These are phyloP conservation scores for Protaetia brevitarsis DNA, from an alignment of 1,140 invertebrate species.

Conservation along the genomic window DNA sequence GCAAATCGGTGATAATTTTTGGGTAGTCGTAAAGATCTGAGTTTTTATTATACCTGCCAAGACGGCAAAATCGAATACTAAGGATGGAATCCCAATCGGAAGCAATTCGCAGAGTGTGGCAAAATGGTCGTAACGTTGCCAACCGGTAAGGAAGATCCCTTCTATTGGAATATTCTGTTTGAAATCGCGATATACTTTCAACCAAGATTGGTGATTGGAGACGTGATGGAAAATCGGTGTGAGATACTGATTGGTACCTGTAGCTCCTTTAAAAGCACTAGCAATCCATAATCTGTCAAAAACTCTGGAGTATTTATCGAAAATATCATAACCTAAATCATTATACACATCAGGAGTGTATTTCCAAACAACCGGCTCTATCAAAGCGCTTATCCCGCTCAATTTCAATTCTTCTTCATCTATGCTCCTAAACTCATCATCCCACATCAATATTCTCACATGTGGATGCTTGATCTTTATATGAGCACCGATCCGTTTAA, in stretches of 20 bases:
- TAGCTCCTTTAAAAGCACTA: conserved; percentile 82
- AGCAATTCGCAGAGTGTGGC: conserved; percentile 85
- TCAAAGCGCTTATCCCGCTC: conserved; percentile 63
- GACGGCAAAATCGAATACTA: conserved; percentile 59
- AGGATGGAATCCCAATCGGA: conserved; percentile 71
- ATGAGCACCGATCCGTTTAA: conserved; percentile 57
- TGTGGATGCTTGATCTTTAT: conserved; percentile 60
- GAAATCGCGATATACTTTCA: conserved; percentile 49
- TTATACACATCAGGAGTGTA: conserved; percentile 21
- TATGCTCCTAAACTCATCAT: conserved; percentile 83
- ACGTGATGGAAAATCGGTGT: conserved; percentile 62
- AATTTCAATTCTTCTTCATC: conserved; percentile 58
- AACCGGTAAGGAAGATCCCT: conserved; percentile 71
- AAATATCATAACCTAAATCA: conserved; percentile 3
- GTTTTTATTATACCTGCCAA: conserved; percentile 49
- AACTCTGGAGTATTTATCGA: conserved; percentile 72
- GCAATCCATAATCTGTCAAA: conserved; percentile 85
- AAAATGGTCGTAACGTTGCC: conserved; percentile 87
- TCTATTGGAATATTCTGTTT: conserved; percentile 56
- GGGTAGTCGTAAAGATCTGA: conserved; percentile 53
- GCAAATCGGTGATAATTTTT: conserved; percentile 50
- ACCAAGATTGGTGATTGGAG: conserved; percentile 65
- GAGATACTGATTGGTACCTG: conserved; percentile 68
- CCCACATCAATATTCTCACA: conserved; percentile 83
- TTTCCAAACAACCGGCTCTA: conserved; percentile 78